Evolutionary conservation across 2,113 vertebrate genomes (phyloP), one percentile per base, ranked within the genome.

Genomic region (Tragelaphus buxtoni): DNA sequence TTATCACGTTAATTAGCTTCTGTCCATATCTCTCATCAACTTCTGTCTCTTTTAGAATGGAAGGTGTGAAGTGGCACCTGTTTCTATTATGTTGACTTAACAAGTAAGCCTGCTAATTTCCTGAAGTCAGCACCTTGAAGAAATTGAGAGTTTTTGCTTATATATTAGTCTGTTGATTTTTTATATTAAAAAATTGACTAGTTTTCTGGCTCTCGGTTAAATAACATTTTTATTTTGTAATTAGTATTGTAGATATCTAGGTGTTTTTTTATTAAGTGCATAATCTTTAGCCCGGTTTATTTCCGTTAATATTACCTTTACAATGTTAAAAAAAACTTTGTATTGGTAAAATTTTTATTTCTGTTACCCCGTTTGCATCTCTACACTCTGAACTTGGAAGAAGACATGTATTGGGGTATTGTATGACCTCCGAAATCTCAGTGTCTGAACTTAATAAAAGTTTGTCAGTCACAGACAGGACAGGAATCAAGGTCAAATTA

Each of bases 101-200:
- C 89, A 47, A 92, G 69, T 89, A 89, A 88, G 10, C 61, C 20
- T 86, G 32, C 42, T 28, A 80, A 79, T 95, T 93, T 95, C 65
- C 39, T 51, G 4, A 91, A 88, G 45, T 88, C 32, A 93, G 8
- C 69, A 81, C 32, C 30, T 51, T 60, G 60, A 92, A 87, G 11
- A 39, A 94, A 93, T 94, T 88, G 83, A 1, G 39, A 88, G 1
- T 72, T 87, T 94, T 96, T 94, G 69, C 87, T 77, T 90, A 42
- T 82, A 45, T 79, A 61, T 87, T 86, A 94, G 28, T n/a, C 7
- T 56, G 39, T 63, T 97, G 42, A 60, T 95, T 83, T 90, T 95
- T 81, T 69, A 72, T 79, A 58, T 88, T 61, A 77, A 88, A 91
- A 95, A 85, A 24, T 58, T 56, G 8, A 58, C 14, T 91, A 8